Conservation (phyloP, 2,888 invertebrate genomes). For the Ecliptopera silaceata region DNA sequence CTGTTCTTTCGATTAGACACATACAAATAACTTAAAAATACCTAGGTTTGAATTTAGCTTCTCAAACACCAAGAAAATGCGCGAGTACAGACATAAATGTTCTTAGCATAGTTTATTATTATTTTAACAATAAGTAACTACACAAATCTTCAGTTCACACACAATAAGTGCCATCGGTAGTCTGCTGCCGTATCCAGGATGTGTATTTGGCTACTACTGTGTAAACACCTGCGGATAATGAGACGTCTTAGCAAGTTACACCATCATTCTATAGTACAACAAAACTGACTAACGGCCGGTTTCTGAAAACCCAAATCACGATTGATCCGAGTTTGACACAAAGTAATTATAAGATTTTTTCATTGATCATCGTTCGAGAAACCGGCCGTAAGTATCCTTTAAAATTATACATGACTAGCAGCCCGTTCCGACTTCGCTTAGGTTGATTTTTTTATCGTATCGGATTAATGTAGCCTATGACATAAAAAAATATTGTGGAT, state of each 20-base stretch:
- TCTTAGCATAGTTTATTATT: slow-evolving; percentile 5
- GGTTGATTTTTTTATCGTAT: too few relatives aligned
- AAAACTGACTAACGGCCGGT: background rate
- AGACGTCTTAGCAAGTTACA: slow-evolving; percentile 16
- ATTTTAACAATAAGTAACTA: background rate
- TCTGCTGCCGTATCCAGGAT: slow-evolving; percentile 77
- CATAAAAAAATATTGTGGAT: too few relatives aligned
- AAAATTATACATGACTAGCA: too few relatives aligned
- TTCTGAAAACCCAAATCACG: too few relatives aligned
- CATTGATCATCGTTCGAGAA: too few relatives aligned
- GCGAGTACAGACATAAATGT: background rate
- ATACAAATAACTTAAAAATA: background rate
- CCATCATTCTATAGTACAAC: background rate
- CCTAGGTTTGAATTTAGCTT: background rate
- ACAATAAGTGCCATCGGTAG: slow-evolving; percentile 67
- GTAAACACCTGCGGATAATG: slow-evolving; percentile 77
- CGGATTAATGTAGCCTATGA: too few relatives aligned
- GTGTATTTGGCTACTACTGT: slow-evolving; percentile 81
- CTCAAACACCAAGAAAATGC: background rate
- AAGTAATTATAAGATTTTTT: too few relatives aligned
- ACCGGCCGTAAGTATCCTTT: too few relatives aligned
- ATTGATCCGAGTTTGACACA: too few relatives aligned
- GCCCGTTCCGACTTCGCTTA: too few relatives aligned
- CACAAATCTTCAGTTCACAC: slow-evolving; percentile 33
- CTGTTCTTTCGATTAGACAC: background rate